Percentiles rank a stretch among this genome's conserved stretches.
These are phyloP conservation scores for Scolopax mira DNA, from an alignment of 2,113 vertebrate species.

Conservation along the genomic window DNA sequence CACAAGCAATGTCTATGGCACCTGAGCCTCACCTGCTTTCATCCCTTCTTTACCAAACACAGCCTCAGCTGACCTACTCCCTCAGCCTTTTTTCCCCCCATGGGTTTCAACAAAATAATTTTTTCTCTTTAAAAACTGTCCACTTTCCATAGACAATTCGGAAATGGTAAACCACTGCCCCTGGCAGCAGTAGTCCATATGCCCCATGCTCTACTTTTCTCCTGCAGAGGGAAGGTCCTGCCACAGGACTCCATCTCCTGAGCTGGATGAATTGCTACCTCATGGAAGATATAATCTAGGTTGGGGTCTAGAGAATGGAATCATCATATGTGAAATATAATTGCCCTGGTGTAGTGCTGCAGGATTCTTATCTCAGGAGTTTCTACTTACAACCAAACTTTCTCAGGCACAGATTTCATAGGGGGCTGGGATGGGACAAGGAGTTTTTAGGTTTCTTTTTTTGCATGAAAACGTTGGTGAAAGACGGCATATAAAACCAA, in stretches of 20 bases:
- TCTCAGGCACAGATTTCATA: not conserved
- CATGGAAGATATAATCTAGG: not conserved
- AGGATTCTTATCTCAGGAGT: not conserved
- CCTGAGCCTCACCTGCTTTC: not conserved
- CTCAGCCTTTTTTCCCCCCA: not conserved
- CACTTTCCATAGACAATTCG: not conserved
- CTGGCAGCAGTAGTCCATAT: not conserved
- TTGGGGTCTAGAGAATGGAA: not conserved
- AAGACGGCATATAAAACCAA: not conserved
- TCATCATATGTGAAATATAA: not conserved
- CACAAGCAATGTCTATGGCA: not conserved
- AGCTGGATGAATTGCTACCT: not conserved
- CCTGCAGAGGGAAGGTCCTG: not conserved
- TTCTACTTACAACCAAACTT: not conserved
- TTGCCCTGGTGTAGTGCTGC: not conserved
- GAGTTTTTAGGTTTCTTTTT: not conserved
- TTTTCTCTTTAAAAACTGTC: not conserved
- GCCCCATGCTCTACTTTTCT: not conserved
- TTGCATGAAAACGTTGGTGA: not conserved
- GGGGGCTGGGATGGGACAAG: not conserved
- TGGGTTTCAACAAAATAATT: not conserved
- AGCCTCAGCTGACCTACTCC: not conserved
- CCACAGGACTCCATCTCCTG: not conserved
- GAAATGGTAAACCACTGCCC: too few species aligned
- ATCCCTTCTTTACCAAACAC: not conserved